Evolutionary conservation across 2,113 vertebrate genomes (phyloP), one percentile per base, ranked within the genome.

Genomic region (Terrapene triunguis): DNA sequence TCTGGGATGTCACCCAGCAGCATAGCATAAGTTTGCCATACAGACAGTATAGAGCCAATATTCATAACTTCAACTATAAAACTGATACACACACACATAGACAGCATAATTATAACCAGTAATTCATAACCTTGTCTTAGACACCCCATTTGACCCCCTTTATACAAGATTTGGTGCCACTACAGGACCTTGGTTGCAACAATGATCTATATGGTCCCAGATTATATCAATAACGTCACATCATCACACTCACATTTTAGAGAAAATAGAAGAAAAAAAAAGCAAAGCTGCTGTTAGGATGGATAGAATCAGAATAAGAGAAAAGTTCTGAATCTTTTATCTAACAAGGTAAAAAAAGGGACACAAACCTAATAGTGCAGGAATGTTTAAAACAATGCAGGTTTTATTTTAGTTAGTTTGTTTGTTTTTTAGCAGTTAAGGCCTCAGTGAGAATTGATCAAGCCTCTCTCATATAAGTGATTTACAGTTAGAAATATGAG

Each of bases 401-500:
- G 91, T 96, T 97, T 94, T 84, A 84, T 96, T 96, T 96, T 90
- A 38, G 16, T 17, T 21, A 16, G 44, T 53, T 53, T 19, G 9
- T 55, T 55, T 55, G 80, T 72, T 65, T 29, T 38, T 93, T 94
- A 92, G 14, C 32, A 89, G 65, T 51, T 83, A 27, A 74, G 50
- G 79, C 65, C 96, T 96, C 44, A 9, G 92, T 85, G 74, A 94
- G 74, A 94, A 95, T 48, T 62, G 51, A 53, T 82, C 29, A 47
- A 86, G 82, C 32, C 42, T 93, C 95, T 89, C 24, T 74, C 65
- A 85, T 89, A 94, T 32, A 87, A 95, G 47, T 87, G 85, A 93
- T 97, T 92, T 95, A 95, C 48, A 94, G 89, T 94, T 90, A 96
- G 85, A 96, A 93, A 82, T 92, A 24, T 35, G 89, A 92, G 90